phyloP scores from a whole-genome alignment of 2,113 vertebrate genomes.

The Polypterus senegalus region DNA sequence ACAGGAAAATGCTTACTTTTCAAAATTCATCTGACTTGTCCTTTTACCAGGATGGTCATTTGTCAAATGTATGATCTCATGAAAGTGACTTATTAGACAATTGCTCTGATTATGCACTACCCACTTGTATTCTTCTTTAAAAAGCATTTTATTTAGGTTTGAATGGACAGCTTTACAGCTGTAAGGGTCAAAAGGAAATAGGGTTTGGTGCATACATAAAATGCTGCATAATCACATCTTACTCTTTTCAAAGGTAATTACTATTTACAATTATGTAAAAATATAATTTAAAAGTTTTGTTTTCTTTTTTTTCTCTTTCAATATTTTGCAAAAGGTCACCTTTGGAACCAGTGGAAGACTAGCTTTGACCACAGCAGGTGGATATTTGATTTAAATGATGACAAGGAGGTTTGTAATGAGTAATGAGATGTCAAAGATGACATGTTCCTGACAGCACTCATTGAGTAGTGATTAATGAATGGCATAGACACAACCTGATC shows the following conservation, averaged over 20 bases:
- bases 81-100: too few species aligned
- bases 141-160: too few species aligned
- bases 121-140: too few species aligned
- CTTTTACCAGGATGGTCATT: too few species aligned
- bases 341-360: constrained; percentile 31
- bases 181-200: too few species aligned
- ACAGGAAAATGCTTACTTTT: too few species aligned
- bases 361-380: constrained; percentile 50
- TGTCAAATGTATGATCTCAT: too few species aligned
- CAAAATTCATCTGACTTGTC: too few species aligned
- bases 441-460: constrained; percentile 59
- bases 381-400: constrained; percentile 60
- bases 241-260: not conserved
- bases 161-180: too few species aligned
- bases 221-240: too few species aligned
- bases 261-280: not conserved
- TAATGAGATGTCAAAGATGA: constrained; percentile 60
- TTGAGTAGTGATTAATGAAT: constrained; percentile 68
- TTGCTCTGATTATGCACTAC: too few species aligned
- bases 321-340: constrained; percentile 38
- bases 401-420: constrained; percentile 42
- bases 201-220: too few species aligned
- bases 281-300: constrained; percentile 7
- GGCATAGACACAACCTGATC: constrained; percentile 42
- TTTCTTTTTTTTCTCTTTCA: constrained; percentile 8